Evolutionary conservation across 2,888 invertebrate species (phyloP).

Genomic region (Rotaria socialis): DNA sequence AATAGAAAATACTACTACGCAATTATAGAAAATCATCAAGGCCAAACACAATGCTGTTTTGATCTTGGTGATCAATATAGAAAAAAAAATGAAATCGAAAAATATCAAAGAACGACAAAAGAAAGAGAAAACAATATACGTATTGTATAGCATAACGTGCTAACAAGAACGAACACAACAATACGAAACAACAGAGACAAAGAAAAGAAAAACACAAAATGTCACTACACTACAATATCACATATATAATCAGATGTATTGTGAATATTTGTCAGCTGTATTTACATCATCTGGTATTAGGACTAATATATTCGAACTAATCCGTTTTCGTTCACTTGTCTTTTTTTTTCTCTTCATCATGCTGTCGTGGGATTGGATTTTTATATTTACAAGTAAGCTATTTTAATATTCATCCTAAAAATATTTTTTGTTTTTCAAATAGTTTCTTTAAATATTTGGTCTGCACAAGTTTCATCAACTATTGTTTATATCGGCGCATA

Average conservation of each 20-base stretch:
- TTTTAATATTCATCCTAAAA: not conserved
- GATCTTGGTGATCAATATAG: too few relatives aligned
- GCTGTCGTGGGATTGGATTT: not conserved
- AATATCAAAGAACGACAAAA: too few relatives aligned
- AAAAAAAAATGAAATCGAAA: too few relatives aligned
- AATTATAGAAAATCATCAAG: too few relatives aligned
- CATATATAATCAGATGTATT: not conserved
- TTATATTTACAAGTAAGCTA: not conserved
- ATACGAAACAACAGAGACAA: too few relatives aligned
- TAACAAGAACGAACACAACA: too few relatives aligned
- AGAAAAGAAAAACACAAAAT: too few relatives aligned
- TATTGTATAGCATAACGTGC: too few relatives aligned
- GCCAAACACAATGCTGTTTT: too few relatives aligned
- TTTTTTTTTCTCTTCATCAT: not conserved
- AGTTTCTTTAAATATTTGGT: not conserved
- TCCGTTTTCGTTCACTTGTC: too few relatives aligned
- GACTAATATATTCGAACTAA: not conserved
- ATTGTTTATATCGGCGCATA: slow-evolving; percentile 3
- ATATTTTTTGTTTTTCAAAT: not conserved
- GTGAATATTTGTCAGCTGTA: slow-evolving; percentile 6
- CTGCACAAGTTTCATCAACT: not conserved
- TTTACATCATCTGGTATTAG: not conserved
- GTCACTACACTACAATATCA: not conserved
- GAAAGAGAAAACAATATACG: too few relatives aligned
- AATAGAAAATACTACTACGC: too few relatives aligned